A percentile compares a stretch with the other conserved stretches of the same genome.
phyloP scores from a whole-genome alignment of 2,797 vertebrate genomes.

The Gymnothorax reevesii region DNA sequence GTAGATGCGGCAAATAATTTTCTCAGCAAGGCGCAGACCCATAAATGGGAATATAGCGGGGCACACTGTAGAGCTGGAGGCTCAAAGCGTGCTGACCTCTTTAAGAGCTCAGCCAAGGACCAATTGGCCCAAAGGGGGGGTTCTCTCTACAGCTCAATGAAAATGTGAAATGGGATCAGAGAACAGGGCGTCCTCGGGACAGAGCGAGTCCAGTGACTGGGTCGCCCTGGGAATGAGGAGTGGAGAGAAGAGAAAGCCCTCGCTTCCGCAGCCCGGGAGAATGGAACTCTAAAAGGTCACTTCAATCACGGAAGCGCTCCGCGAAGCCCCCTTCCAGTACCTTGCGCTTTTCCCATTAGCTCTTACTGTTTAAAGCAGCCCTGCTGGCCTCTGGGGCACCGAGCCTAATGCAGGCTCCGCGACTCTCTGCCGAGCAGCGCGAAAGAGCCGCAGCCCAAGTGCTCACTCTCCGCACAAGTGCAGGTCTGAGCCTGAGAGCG shows the following conservation, averaged over 20 bases:
- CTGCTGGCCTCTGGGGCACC: not conserved
- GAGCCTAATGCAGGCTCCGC: not conserved
- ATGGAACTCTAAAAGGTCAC: conserved; percentile 15
- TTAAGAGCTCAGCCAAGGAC: conserved; percentile 15
- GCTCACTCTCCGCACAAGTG: not conserved
- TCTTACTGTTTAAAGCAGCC: conserved; percentile 18
- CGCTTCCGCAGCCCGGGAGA: not conserved
- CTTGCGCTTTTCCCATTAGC: conserved; percentile 19
- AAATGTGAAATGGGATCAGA: conserved; percentile 19
- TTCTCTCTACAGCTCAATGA: conserved; percentile 17
- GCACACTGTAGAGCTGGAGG: not conserved
- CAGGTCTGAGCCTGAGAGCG: not conserved
- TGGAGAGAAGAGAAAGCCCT: not conserved
- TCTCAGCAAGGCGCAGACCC: too few species aligned
- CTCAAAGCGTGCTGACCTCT: conserved; percentile 23
- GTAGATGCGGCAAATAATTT: too few species aligned
- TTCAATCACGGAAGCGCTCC: conserved; percentile 19
- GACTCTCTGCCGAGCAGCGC: not conserved
- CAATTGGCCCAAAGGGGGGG: not conserved
- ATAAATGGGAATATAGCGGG: too few species aligned
- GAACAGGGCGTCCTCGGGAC: not conserved
- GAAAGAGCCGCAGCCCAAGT: not conserved
- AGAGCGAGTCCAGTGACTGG: not conserved
- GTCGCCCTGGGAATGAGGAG: not conserved
- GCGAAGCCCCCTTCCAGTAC: not conserved